These are phyloP conservation scores for Ornithoptera priamus DNA, from an alignment of 2,888 invertebrate species.

Conservation along the genomic window DNA sequence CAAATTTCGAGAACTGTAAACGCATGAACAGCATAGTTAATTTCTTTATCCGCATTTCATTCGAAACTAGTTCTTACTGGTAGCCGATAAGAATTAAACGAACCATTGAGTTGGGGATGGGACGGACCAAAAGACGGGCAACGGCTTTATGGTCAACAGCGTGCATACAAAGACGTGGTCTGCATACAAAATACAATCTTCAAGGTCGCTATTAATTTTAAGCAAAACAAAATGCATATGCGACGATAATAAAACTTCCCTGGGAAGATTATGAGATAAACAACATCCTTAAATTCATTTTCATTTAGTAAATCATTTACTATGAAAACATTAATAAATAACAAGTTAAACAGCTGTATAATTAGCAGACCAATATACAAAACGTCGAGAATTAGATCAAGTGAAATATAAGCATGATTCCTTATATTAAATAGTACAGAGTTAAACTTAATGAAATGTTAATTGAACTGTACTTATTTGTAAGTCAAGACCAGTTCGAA, in stretches of 20 bases:
- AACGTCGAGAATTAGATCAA: neutral
- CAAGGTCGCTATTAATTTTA: slow-evolving; percentile 28
- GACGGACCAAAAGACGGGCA: slow-evolving; percentile 9
- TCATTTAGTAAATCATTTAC: neutral
- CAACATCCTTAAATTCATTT: neutral
- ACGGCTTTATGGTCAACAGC: slow-evolving; percentile 29
- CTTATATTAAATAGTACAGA: neutral
- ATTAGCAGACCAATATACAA: neutral
- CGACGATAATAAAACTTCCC: neutral
- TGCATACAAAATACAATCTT: slow-evolving; percentile 24
- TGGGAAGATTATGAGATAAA: neutral
- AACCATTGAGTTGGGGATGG: slow-evolving; percentile 9
- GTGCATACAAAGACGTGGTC: slow-evolving; percentile 28
- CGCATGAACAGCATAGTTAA: neutral
- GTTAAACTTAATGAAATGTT: slow-evolving; percentile 9
- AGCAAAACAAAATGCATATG: slow-evolving; percentile 4
- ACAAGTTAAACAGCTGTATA: no score
- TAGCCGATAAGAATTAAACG: slow-evolving; percentile 2
- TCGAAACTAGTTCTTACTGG: slow-evolving; percentile 1
- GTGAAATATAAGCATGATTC: neutral
- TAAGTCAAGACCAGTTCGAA: slow-evolving; percentile 18
- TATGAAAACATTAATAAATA: no score
- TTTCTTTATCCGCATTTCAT: neutral
- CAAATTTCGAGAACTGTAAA: slow-evolving; percentile 17
- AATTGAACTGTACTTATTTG: slow-evolving; percentile 7